Base-by-base conservation (phyloP, 2,797 vertebrate genomes). In the Alcedo atthis region DNA sequence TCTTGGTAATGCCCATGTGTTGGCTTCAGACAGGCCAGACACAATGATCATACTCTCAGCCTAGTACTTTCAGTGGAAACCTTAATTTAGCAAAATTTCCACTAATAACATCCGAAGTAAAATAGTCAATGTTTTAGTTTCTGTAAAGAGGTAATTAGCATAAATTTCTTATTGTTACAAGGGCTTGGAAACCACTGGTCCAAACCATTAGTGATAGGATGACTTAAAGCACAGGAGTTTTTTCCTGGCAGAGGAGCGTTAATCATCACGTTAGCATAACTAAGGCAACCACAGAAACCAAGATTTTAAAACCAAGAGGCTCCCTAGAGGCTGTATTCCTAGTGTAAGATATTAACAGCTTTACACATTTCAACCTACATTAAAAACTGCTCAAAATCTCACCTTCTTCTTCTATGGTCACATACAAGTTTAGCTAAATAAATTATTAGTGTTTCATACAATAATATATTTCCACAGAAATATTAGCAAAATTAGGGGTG, bases 231-330 rank as follows among this genome's bases (percentile, higher is more conserved):
- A 40, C 3, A 81, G n/a, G 7, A 5, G 6, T 3, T 3, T 64
- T 84, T 67, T 74, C 53, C 68, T 62, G 30, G 33, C 14, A 9
- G 10, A 77, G 37, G 42, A 86, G 92, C 90, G 90, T 92, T 92
- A 90, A 90, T 82, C 55, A 89, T 58, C 10, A 58, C 26, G 24
- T 35, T 89, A 77, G 49, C 71, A 89, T 77, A 93, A 83, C 81
- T 85, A 82, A 74, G 43, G 68, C 43, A 85, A 87, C 76, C 89
- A 92, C 87, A 83, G 71, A 92, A 92, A 89, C 61, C 79, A 85
- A 45, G 2, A 64, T 92, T 82, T 89, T 46, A 37, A 94, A 93
- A 77, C 26, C 45, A 64, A 4, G 35, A 37, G 74, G 10, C 18
- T n/a, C 69, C 70, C 84, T 43, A 81, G 64, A 78, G 84, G 62